These are phyloP conservation scores for Liasis olivaceus DNA, from an alignment of 2,797 vertebrate species.

Conservation along the genomic window DNA sequence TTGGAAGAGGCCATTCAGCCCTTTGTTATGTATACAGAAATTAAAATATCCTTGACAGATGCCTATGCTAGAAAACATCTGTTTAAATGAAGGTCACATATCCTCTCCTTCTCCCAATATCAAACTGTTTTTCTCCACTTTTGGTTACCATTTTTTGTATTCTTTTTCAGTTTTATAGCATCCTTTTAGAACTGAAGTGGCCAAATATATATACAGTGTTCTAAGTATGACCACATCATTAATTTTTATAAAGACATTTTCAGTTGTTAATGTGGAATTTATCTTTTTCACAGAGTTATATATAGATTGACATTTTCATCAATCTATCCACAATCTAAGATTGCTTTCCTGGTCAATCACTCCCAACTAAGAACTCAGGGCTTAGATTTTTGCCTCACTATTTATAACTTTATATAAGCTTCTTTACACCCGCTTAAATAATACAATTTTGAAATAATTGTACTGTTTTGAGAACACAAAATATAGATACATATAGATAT, in stretches of 20 bases:
- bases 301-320: not conserved
- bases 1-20: not conserved
- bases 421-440: not conserved
- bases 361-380: not conserved
- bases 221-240: not conserved
- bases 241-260: not conserved
- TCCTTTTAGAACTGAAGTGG: not conserved
- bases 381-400: not conserved
- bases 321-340: not conserved
- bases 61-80: not conserved
- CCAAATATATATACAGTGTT: not conserved
- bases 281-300: not conserved
- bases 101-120: not conserved
- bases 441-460: not conserved
- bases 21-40: not conserved
- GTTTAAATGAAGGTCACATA: not conserved
- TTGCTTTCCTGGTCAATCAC: not conserved
- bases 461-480: not conserved
- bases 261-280: not conserved
- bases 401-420: not conserved
- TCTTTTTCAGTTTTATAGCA: not conserved
- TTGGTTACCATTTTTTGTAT: not conserved
- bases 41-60: not conserved
- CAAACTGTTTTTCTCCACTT: not conserved
- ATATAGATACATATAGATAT: not conserved